These are phyloP conservation scores for Thaumetopoea pityocampa DNA, from an alignment of 1,140 invertebrate species.

Conservation along the genomic window DNA sequence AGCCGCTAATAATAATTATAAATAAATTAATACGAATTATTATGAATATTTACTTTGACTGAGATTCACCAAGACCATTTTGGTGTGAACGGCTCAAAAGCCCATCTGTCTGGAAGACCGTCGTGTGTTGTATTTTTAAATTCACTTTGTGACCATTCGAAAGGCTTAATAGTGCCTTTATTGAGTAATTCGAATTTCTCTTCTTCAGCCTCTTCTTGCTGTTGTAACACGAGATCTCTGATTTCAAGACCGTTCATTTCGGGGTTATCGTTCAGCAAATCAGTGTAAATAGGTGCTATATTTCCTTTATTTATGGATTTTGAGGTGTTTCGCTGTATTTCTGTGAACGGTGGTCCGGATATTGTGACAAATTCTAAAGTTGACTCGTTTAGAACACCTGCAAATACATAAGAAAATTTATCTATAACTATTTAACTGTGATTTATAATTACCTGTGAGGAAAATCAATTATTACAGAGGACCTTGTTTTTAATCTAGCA, in stretches of 20 bases:
- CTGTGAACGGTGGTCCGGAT: constrained; percentile 62
- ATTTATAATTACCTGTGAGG: no score
- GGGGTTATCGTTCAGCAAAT: constrained; percentile 56
- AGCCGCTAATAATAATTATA: no score
- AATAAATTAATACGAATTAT: constrained; percentile 20
- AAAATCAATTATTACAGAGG: no score
- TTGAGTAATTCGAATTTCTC: constrained; percentile 54
- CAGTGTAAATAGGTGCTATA: constrained; percentile 53
- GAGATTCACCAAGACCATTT: constrained; percentile 70
- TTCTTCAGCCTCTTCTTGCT: constrained; percentile 52
- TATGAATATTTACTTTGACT: constrained; percentile 17
- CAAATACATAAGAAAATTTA: constrained; percentile 14
- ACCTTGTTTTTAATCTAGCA: no score
- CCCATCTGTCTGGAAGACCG: constrained; percentile 65
- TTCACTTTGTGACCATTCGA: constrained; percentile 66
- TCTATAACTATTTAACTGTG: no score
- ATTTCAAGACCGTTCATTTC: constrained; percentile 51
- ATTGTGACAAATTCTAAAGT: constrained; percentile 51
- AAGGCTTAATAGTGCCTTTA: constrained; percentile 55
- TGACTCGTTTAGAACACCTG: constrained; percentile 34
- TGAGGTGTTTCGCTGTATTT: constrained; percentile 32
- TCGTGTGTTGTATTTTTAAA: constrained; percentile 48
- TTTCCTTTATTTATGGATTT: constrained; percentile 55
- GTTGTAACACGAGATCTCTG: constrained; percentile 50
- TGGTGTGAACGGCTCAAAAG: constrained; percentile 54